phyloP scores from a whole-genome alignment of 2,113 vertebrate genomes.

The Tetrax tetrax region DNA sequence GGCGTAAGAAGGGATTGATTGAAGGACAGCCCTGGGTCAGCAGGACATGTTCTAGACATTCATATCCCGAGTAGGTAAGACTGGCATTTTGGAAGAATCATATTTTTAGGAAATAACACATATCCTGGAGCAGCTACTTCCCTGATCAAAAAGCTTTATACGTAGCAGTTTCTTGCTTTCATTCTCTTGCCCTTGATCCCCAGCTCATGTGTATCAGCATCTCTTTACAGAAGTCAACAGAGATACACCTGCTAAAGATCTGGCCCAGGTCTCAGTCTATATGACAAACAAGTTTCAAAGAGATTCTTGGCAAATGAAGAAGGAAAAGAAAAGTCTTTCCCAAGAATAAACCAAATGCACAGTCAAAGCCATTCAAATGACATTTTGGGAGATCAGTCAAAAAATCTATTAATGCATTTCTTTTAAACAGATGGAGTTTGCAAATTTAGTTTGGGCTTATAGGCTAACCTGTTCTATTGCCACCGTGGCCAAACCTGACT shows the following conservation, averaged over 20 bases:
- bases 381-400: slow-evolving; percentile 15
- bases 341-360: slow-evolving; percentile 11
- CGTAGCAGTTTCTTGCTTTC: neutral
- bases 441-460: slow-evolving; percentile 1
- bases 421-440: neutral
- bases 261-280: neutral
- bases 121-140: neutral
- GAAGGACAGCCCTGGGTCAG: neutral
- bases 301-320: slow-evolving; percentile 44
- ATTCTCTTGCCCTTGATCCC: neutral
- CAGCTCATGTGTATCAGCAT: neutral
- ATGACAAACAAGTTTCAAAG: neutral
- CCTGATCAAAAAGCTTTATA: neutral
- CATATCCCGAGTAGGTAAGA: neutral
- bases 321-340: slow-evolving; percentile 33
- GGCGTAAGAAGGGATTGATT: neutral
- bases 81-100: neutral
- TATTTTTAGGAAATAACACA: neutral
- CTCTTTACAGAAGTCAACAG: neutral
- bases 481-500: neutral
- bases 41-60: neutral
- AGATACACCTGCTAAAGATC: neutral
- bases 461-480: neutral
- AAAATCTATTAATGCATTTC: neutral
- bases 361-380: slow-evolving; percentile 55